These are phyloP conservation scores for Reticulitermes lucifugus DNA, from an alignment of 2,888 invertebrate species.

Conservation along the genomic window DNA sequence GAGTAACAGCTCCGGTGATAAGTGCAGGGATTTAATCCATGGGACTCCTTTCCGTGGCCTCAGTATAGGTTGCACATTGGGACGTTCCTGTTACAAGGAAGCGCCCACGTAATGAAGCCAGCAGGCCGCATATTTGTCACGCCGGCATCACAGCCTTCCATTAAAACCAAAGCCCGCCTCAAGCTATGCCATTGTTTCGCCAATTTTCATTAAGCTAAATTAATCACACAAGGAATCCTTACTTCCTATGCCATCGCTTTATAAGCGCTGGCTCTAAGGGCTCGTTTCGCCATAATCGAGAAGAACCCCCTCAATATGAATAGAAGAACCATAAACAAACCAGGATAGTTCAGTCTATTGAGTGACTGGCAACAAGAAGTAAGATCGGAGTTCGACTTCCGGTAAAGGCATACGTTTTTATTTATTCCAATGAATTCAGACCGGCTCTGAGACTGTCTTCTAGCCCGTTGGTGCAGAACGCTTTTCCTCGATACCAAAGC, in stretches of 20 bases:
- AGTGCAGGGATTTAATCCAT: no score
- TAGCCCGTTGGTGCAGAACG: no score
- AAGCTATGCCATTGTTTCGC: constrained; percentile 8
- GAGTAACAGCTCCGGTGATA: no score
- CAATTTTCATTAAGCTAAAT: constrained; percentile 16
- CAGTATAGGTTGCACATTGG: background rate
- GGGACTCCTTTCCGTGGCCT: no score
- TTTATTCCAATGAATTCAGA: no score
- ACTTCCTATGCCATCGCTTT: background rate
- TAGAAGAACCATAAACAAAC: no score
- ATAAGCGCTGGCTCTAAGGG: background rate
- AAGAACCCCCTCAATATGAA: no score
- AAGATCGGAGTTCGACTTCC: background rate
- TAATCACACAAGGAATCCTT: background rate
- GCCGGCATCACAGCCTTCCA: background rate
- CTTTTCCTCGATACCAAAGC: no score
- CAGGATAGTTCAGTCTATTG: background rate
- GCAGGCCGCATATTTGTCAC: background rate
- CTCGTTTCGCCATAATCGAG: no score
- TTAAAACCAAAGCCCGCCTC: background rate
- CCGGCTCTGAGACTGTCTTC: no score
- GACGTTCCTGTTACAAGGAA: background rate
- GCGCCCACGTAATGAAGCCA: background rate
- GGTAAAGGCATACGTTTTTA: no score
- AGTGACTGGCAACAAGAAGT: background rate